These are phyloP conservation scores for Synergus itoensis DNA, from an alignment of 2,888 invertebrate genomes.

Conservation along the genomic window DNA sequence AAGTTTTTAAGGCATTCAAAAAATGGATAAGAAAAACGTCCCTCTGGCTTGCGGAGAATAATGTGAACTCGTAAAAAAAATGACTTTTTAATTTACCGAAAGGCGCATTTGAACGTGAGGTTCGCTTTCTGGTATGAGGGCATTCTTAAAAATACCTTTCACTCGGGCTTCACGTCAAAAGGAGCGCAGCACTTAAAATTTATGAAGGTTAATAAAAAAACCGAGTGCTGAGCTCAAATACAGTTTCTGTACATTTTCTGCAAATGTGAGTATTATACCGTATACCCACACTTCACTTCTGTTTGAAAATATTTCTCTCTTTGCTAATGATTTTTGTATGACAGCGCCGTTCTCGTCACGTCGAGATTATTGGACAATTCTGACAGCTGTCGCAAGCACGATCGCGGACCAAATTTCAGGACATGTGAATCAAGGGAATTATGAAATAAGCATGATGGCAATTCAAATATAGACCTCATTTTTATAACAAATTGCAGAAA, in stretches of 20 bases:
- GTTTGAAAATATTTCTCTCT: constrained; percentile 28
- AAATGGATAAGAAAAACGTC: not conserved
- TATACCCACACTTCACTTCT: not conserved
- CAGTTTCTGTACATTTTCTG: not conserved
- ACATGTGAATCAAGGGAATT: constrained; percentile 34
- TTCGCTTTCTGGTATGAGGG: not conserved
- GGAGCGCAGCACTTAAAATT: constrained; percentile 20
- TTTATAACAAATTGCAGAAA: constrained; percentile 14
- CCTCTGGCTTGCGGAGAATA: too few relatives aligned
- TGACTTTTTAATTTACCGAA: constrained; percentile 26
- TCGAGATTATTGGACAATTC: constrained; percentile 39
- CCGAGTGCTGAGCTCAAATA: not conserved
- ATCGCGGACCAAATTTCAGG: constrained; percentile 37
- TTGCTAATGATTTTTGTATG: constrained; percentile 33
- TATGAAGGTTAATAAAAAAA: constrained; percentile 28
- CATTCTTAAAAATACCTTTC: constrained; percentile 22
- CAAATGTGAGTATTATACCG: not conserved
- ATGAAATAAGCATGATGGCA: constrained; percentile 11
- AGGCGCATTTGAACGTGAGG: constrained; percentile 3
- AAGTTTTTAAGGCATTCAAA: not conserved
- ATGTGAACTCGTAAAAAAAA: not conserved
- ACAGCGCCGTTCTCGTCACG: constrained; percentile 19
- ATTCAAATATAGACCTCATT: not conserved
- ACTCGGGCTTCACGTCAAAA: constrained; percentile 2
- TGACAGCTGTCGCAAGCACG: constrained; percentile 41